phyloP scores from a whole-genome alignment of 2,888 invertebrate genomes.

The Aphidoletes aphidimyza region DNA sequence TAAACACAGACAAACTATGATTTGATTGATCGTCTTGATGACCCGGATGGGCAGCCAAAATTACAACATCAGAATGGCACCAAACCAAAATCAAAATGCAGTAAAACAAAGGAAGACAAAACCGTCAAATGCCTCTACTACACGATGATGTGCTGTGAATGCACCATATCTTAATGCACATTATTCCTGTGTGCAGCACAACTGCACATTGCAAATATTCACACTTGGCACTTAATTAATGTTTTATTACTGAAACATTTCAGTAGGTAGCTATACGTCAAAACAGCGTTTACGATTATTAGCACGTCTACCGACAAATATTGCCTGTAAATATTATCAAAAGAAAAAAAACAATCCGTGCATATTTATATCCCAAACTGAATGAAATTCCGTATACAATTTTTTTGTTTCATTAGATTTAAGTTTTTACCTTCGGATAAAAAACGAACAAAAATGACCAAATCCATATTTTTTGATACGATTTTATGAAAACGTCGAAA shows the following conservation, averaged over 20 bases:
- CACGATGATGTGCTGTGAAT: slow-evolving; percentile 66
- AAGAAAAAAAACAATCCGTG: neutral
- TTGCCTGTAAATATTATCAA: neutral
- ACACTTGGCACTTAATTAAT: neutral
- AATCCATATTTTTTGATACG: neutral
- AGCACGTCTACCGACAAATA: neutral
- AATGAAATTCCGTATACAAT: slow-evolving; percentile 9
- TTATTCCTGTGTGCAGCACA: too few relatives aligned
- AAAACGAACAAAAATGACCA: neutral
- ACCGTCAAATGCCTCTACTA: slow-evolving; percentile 66
- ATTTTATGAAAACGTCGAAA: neutral
- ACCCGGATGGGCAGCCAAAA: slow-evolving; percentile 26
- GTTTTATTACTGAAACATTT: slow-evolving; percentile 8
- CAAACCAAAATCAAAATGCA: slow-evolving; percentile 29
- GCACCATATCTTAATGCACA: slow-evolving; percentile 63
- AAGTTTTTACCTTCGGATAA: neutral
- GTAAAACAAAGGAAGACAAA: slow-evolving; percentile 62
- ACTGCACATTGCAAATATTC: neutral
- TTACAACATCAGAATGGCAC: slow-evolving; percentile 34
- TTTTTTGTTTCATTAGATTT: neutral
- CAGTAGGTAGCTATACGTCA: too few relatives aligned
- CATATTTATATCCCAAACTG: slow-evolving; percentile 17
- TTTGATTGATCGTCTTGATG: slow-evolving; percentile 56
- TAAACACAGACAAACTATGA: slow-evolving; percentile 55
- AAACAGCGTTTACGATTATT: too few relatives aligned